phyloP scores from a whole-genome alignment of 2,797 vertebrate genomes.

The Nothura maculosa region DNA sequence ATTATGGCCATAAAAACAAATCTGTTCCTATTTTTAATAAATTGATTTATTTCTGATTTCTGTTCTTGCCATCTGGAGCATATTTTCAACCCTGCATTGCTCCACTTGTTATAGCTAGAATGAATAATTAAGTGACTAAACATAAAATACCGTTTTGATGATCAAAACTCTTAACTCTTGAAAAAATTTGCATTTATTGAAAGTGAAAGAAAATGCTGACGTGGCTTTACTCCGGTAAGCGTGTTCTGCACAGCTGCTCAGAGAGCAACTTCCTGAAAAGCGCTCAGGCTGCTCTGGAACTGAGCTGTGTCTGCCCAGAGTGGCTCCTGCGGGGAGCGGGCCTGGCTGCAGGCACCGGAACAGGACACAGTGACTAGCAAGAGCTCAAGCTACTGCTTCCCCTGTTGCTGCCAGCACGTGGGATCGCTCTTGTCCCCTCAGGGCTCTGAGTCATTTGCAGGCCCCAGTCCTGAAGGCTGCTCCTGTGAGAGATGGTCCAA shows the following conservation, averaged over 20 bases:
- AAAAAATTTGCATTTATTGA: constrained; percentile 40
- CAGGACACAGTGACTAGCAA: fast-evolving
- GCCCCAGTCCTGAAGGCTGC: not conserved
- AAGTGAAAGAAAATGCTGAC: constrained; percentile 61
- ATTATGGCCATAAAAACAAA: constrained; percentile 29
- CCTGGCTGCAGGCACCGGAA: not conserved
- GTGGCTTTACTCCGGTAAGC: not conserved
- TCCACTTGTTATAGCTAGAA: constrained; percentile 45
- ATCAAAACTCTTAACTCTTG: constrained; percentile 42
- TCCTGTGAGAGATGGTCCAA: not conserved
- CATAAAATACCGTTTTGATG: constrained; percentile 68
- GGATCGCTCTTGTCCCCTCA: fast-evolving
- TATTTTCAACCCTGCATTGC: constrained; percentile 66
- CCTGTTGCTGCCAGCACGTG: not conserved
- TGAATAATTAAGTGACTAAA: constrained; percentile 67
- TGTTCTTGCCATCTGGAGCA: constrained; percentile 69
- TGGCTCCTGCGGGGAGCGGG: not conserved
- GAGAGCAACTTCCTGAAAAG: not conserved
- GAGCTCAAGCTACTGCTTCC: not conserved
- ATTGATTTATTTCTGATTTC: constrained; percentile 64
- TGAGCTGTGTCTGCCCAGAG: not conserved
- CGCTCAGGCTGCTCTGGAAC: not conserved
- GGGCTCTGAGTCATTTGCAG: not conserved
- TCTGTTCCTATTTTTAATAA: constrained; percentile 57
- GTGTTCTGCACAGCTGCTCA: constrained; percentile 45